Evolutionary conservation across 2,113 vertebrate species (phyloP).

Genomic region (Struthidea cinerea): DNA sequence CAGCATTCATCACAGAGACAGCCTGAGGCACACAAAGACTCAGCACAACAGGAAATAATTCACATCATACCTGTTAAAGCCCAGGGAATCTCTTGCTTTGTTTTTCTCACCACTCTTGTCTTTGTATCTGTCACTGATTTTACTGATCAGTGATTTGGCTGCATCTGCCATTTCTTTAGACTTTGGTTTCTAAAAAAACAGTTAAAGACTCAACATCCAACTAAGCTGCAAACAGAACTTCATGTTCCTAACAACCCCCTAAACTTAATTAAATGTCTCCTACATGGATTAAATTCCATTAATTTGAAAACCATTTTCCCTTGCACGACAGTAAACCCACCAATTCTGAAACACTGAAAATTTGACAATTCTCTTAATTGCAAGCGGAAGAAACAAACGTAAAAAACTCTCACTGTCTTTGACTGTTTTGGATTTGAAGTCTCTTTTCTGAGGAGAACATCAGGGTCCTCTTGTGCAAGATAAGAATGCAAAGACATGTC

Average conservation of each 20-base stretch:
- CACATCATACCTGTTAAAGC: conserved; percentile 52
- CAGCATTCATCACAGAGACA: neutral
- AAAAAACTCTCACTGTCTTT: conserved; percentile 15
- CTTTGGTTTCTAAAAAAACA: conserved; percentile 69
- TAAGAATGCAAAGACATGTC: conserved; percentile 44
- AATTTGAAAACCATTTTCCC: neutral
- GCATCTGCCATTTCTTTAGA: conserved; percentile 55
- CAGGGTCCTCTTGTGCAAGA: neutral
- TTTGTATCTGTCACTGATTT: conserved; percentile 72
- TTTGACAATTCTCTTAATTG: neutral
- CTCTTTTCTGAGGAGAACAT: conserved; percentile 17
- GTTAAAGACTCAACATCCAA: neutral
- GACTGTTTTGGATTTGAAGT: neutral
- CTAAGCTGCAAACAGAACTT: neutral
- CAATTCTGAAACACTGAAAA: neutral
- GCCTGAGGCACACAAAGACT: neutral
- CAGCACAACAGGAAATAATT: neutral
- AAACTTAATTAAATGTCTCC: neutral
- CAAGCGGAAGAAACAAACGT: neutral
- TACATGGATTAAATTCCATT: neutral
- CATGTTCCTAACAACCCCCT: neutral
- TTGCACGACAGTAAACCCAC: neutral
- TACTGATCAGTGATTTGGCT: conserved; percentile 69
- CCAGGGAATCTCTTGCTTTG: conserved; percentile 38
- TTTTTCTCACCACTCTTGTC: neutral